Conservation (phyloP, 2,113 vertebrate species). For the Zeus faber region DNA sequence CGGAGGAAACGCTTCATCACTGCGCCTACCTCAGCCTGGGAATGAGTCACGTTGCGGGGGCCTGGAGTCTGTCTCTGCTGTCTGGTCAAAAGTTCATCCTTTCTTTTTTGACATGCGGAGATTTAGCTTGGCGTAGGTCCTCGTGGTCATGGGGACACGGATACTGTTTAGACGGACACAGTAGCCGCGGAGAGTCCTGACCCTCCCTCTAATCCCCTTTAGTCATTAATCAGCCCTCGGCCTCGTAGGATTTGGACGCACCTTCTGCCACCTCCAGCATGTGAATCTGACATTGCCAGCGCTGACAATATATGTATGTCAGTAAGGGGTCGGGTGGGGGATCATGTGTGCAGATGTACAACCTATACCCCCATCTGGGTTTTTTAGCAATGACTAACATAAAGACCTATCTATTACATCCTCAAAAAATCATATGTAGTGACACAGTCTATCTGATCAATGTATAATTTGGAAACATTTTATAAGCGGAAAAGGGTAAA, state of each 20-base stretch:
- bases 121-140: background rate
- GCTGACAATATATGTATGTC: no score
- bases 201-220: conserved; percentile 72
- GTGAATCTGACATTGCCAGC: conserved; percentile 43
- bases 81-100: no score
- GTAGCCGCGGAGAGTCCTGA: conserved; percentile 48
- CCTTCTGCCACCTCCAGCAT: conserved; percentile 66
- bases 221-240: conserved; percentile 74
- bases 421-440: no score
- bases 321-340: background rate
- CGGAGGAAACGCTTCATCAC: background rate
- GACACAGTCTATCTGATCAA: no score
- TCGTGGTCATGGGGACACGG: conserved; percentile 2
- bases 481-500: no score
- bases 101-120: no score
- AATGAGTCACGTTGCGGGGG: background rate
- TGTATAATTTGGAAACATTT: no score
- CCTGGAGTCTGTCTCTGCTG: background rate
- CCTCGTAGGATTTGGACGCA: conserved; percentile 67
- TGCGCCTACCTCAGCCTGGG: conserved; percentile 28
- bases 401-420: no score
- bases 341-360: background rate
- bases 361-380: no score
- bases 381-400: no score
- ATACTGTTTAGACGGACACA: conserved; percentile 25